Base-by-base conservation (phyloP, 2,888 invertebrate genomes). In the Lasioglossum marginatum region DNA sequence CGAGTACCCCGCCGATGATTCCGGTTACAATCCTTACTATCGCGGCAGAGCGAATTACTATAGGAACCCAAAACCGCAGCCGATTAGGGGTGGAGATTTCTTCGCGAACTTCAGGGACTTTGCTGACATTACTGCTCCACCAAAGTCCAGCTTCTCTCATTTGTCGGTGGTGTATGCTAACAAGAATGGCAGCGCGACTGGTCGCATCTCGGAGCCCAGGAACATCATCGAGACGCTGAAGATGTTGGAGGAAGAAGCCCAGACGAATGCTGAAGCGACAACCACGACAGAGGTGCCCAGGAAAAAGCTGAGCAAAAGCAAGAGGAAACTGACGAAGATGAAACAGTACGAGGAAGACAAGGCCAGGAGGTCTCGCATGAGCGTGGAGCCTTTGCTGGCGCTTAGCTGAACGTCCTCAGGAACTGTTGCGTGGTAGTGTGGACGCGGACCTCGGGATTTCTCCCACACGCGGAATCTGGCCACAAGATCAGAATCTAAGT, bases 41-140 rank as follows among this genome's bases (percentile, higher is more conserved):
- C 96, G 98, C 80, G 97, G 97, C 27, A 96, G 97, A 73, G 97
- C 97, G 0, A 96, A 97, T 0, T 96, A 96, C 88, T 95, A 96
- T 45, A 96, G 96, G 0, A 98, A 98, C 92, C 97, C 97, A 0
- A 96, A 97, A 92, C 97, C 97, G 6, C 97, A 97, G 77, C 97
- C 97, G 90, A 97, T 97, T 43, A 97, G 94, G 0, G 94, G 94
- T 4, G 95, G 97, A 82, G 98, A 98, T 92, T 98, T 98, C 93
- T 98, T 98, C 93, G 98, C 98, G 6, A 98, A 98, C 93, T 98
- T 98, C 95, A 96, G 98, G 92, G 98, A 98, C 94, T 98, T 98
- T 93, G 98, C 98, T 0, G 98, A 98, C 92, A 98, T 98, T 79
- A 98, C 98, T 87, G 97, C 98, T 4, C 98, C 98, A 0, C 96